A percentile compares a stretch with the other conserved stretches of the same genome.
These are phyloP conservation scores for Alcedo atthis DNA, from an alignment of 2,797 vertebrate species.

Conservation along the genomic window DNA sequence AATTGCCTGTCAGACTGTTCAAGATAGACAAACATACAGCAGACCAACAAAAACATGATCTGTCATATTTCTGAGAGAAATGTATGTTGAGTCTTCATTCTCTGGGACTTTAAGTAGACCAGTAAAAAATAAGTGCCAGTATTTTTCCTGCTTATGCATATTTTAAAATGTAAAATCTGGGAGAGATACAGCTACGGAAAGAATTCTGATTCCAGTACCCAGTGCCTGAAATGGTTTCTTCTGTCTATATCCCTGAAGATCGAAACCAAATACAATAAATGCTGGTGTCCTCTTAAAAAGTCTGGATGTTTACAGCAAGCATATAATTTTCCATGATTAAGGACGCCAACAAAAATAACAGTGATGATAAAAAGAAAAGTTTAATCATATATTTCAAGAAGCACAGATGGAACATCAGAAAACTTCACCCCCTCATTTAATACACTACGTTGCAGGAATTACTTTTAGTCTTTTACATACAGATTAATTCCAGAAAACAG, in stretches of 20 bases:
- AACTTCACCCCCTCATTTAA: slow-evolving; percentile 2
- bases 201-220: slow-evolving; percentile 75
- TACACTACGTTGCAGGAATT: slow-evolving; percentile 42
- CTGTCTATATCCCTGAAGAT: slow-evolving; percentile 70
- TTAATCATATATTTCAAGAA: slow-evolving; percentile 76
- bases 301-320: slow-evolving; percentile 77
- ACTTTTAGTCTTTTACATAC: slow-evolving; percentile 42
- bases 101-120: slow-evolving; percentile 74
- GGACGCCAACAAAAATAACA: slow-evolving; percentile 78
- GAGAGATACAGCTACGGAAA: slow-evolving; percentile 65
- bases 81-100: slow-evolving; percentile 82
- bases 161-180: slow-evolving; percentile 75
- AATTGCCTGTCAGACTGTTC: slow-evolving; percentile 84
- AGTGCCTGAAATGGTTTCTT: slow-evolving; percentile 71
- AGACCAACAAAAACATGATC: slow-evolving; percentile 85
- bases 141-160: slow-evolving; percentile 73
- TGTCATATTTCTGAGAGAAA: slow-evolving; percentile 83
- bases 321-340: slow-evolving; percentile 78
- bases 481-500: slow-evolving; percentile 66
- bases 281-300: slow-evolving; percentile 75
- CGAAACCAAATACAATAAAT: slow-evolving; percentile 79
- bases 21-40: slow-evolving; percentile 83
- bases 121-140: slow-evolving; percentile 75
- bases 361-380: slow-evolving; percentile 80
- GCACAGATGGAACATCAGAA: slow-evolving; percentile 73